Base-by-base conservation (phyloP, 2,888 invertebrate genomes). In the Stenodema calcarata region DNA sequence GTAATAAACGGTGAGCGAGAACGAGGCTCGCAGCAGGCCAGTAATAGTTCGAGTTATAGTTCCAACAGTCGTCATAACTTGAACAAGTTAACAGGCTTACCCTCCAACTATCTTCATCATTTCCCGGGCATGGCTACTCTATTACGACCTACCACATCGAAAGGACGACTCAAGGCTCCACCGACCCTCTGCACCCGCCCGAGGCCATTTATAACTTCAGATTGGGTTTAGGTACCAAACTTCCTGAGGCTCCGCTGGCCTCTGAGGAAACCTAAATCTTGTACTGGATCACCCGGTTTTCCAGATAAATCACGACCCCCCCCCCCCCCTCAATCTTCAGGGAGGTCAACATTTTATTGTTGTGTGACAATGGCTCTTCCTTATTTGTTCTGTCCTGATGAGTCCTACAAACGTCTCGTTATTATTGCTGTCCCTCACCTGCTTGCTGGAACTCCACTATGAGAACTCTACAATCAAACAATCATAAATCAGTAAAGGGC, bases 171-270 rank as follows among this genome's bases (percentile, higher is more conserved):
- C 62, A 44, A 41, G 42, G 78, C 41, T 14, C 7, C 62, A n/a
- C 44, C 27, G 16, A 41, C 35, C 78, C 78, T 78, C 41, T 78
- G 23, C 78, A 44, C 41, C 78, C 78, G 44, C 78, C 44, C 78
- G 18, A 14, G 78, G 78, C 78, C 78, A 78, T 78, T 78, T 78
- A 78, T 78, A 78, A 78, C 78, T 78, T 78, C 41, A 78, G 78
- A 78, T 78, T 78, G 78, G 78, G 44, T 78, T 78, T 78, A 78
- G 78, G 78, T 78, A 78, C 78, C 78, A 78, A 78, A 78, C 78
- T 78, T 78, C 44, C 78, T 11, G 44, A 18, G 78, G 9, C 27
- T 27, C 23, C 42, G 78, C 78, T 78, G 78, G 23, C 27, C 78
- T 41, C 42, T 14, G 18, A 62, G 62, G 62, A 62, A 62, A 62